Evolutionary conservation across 2,113 vertebrate genomes (phyloP), one percentile per base, ranked within the genome.

Genomic region (Cnemophilus loriae): DNA sequence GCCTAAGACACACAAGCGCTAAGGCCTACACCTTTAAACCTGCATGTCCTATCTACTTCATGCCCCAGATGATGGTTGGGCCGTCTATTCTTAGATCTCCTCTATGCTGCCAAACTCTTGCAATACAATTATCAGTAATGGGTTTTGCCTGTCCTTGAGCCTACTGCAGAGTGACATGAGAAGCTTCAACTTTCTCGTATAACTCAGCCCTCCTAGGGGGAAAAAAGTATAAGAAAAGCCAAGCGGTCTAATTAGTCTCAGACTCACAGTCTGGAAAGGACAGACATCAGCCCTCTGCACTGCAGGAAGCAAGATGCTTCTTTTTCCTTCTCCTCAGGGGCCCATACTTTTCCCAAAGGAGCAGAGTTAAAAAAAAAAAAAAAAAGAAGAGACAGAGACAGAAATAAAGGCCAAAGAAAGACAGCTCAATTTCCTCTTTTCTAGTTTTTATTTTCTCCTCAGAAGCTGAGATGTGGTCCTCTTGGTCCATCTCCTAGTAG

Each of bases 241-340:
- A 84, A 96, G 92, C 84, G 83, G 63, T 93, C 85, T 95, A 94
- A 95, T 96, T 93, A 95, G 71, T 68, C 42, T 90, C 67, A 77
- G 55, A 85, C 47, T 90, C 68, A 57, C 32, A 77, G 64, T 35
- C 76, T 77, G 83, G 59, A 88, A 95, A 92, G 79, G 86, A 92
- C 67, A 86, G 49, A 41, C 41, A 73, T 69, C 50, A 57, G 68
- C 70, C 59, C 63, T 70, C 59, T 67, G 70, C 86, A 44, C 83
- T 88, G 70, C 37, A 53, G 77, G 91, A 87, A 75, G 56, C 27
- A 87, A 80, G 77, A 49, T 39, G 50, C 59, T 42, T 65, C 64
- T 88, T 94, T 83, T 76, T 64, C 69, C n/a, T 49, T 57, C 67
- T 93, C 82, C 59, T 93, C 59, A 55, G 86, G 59, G 47, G n/a